phyloP scores from a whole-genome alignment of 2,888 invertebrate genomes.

The Acanthococcus lagerstroemiae region DNA sequence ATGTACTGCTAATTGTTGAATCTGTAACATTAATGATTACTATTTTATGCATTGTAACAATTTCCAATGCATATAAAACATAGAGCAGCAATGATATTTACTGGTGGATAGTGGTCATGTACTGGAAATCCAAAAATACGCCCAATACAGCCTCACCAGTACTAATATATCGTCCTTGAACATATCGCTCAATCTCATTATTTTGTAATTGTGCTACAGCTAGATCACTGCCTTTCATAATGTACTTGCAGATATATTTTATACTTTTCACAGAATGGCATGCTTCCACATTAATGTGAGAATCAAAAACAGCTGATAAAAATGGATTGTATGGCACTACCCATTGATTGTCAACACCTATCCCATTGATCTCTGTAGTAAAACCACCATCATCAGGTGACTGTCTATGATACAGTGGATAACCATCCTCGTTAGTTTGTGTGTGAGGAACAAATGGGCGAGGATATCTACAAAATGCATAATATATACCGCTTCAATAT shows the following conservation, averaged over 20 bases:
- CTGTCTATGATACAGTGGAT: background rate
- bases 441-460: background rate
- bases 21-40: background rate
- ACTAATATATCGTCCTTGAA: background rate
- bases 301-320: constrained; percentile 36
- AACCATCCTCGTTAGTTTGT: background rate
- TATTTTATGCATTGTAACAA: background rate
- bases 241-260: constrained; percentile 41
- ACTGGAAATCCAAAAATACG: background rate
- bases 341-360: constrained; percentile 34
- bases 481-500: background rate
- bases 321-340: constrained; percentile 35
- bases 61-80: background rate
- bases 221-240: constrained; percentile 36
- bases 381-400: background rate
- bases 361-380: background rate
- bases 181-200: background rate
- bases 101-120: background rate
- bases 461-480: background rate
- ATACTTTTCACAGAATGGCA: constrained; percentile 42
- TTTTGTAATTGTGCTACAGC: constrained; percentile 5
- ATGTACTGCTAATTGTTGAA: background rate
- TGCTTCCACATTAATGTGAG: constrained; percentile 42
- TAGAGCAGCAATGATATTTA: background rate
- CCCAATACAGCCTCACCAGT: background rate